Percentiles rank a stretch among this genome's conserved stretches.
These are phyloP conservation scores for Archocentrus centrarchus DNA, from an alignment of 2,113 vertebrate species.

Conservation along the genomic window DNA sequence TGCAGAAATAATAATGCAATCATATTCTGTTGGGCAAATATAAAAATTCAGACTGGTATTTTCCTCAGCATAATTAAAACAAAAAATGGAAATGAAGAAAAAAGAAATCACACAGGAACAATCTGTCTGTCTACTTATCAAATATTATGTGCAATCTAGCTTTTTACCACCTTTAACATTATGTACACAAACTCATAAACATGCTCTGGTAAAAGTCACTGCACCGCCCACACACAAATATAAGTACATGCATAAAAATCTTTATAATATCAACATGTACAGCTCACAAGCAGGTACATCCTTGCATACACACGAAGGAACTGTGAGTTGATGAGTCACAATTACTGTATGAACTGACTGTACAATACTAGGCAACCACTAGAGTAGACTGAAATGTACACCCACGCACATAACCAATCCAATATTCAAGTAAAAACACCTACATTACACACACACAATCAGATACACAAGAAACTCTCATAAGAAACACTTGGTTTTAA, in stretches of 20 bases:
- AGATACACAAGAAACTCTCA: slow-evolving; percentile 4
- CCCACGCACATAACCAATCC: not conserved
- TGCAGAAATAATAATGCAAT: not conserved
- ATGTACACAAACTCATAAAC: not conserved
- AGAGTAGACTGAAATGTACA: slow-evolving; percentile 10
- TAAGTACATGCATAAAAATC: slow-evolving; percentile 1
- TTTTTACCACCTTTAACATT: not conserved
- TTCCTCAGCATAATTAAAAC: not conserved
- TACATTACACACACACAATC: slow-evolving; percentile 11
- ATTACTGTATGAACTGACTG: slow-evolving; percentile 16
- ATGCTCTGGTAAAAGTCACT: not conserved
- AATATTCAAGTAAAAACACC: slow-evolving; percentile 14
- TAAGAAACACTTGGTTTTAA: not conserved
- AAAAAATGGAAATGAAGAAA: not conserved
- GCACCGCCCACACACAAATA: not conserved
- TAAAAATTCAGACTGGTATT: not conserved
- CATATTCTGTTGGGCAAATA: not conserved
- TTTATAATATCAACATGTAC: not conserved
- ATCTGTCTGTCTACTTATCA: slow-evolving; percentile 4
- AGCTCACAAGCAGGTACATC: not conserved
- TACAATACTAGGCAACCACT: slow-evolving; percentile 15
- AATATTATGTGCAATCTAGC: not conserved
- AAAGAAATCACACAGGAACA: not conserved
- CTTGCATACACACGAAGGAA: slow-evolving; percentile 20
- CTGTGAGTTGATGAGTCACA: slow-evolving; percentile 34